Conservation (phyloP, 2,113 vertebrate genomes). For the Aptenodytes forsteri region DNA sequence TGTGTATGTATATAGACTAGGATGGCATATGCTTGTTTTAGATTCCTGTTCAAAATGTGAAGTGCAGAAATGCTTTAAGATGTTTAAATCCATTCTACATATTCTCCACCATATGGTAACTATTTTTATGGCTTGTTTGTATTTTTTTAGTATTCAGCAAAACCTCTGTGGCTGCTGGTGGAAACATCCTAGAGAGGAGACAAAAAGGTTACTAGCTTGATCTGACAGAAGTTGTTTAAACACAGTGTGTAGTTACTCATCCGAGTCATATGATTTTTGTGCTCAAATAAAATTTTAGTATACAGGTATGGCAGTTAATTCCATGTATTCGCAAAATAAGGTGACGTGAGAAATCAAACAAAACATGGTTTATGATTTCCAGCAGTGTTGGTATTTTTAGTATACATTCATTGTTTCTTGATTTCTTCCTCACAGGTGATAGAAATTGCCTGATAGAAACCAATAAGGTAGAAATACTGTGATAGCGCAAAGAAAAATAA, state of each 20-base stretch:
- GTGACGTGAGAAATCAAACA: background rate
- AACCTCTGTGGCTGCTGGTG: background rate
- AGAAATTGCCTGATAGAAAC: background rate
- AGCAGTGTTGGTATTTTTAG: background rate
- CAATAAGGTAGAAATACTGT: background rate
- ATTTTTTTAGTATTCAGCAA: background rate
- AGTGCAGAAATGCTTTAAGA: background rate
- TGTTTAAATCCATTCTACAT: background rate
- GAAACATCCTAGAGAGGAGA: background rate
- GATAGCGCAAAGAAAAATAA: background rate
- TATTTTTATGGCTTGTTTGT: background rate
- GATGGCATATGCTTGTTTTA: background rate
- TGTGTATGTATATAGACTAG: fast-evolving
- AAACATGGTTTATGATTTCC: background rate
- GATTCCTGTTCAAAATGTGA: background rate
- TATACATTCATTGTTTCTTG: background rate
- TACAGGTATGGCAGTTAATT: background rate
- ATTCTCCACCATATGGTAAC: background rate
- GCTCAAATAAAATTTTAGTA: background rate
- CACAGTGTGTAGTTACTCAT: background rate
- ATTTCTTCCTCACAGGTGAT: background rate
- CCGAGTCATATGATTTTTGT: background rate
- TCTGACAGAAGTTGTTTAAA: background rate
- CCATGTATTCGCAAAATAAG: background rate
- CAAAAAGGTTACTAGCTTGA: background rate